A percentile compares a stretch with the other conserved stretches of the same genome.
Conservation (phyloP, 2,113 vertebrate species). For the Loxodonta africana region DNA sequence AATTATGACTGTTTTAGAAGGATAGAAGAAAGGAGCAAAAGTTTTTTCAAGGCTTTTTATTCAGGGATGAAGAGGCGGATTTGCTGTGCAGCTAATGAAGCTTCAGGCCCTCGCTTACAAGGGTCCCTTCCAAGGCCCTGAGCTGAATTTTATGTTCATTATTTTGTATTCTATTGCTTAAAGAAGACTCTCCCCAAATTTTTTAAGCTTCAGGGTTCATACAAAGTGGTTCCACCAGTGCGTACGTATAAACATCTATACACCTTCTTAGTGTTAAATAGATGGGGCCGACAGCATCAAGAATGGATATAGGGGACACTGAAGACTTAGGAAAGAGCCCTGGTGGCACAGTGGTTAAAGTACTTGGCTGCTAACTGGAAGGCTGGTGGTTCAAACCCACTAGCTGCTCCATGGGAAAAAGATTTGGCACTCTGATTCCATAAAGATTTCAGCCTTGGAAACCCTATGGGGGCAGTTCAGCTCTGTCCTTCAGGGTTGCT, state of each 20-base stretch:
- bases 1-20: constrained; percentile 80
- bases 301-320: background rate
- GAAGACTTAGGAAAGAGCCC: background rate
- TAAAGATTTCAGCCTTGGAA: too few species aligned
- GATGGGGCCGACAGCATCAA: background rate
- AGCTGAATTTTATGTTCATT: constrained; percentile 56
- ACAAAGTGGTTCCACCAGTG: background rate
- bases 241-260: background rate
- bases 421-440: too few species aligned
- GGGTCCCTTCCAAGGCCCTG: constrained; percentile 41
- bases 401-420: too few species aligned
- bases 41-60: constrained; percentile 70
- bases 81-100: constrained; percentile 50
- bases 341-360: too few species aligned
- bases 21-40: constrained; percentile 66
- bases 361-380: too few species aligned
- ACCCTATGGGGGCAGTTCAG: too few species aligned
- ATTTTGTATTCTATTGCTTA: constrained; percentile 18
- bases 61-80: constrained; percentile 57
- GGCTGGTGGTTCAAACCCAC: too few species aligned
- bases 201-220: background rate
- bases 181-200: background rate
- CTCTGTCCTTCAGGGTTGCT: too few species aligned
- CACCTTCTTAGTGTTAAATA: background rate
- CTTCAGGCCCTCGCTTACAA: constrained; percentile 8